Conservation (phyloP, 2,797 vertebrate genomes). For the Gambusia yucatana region DNA sequence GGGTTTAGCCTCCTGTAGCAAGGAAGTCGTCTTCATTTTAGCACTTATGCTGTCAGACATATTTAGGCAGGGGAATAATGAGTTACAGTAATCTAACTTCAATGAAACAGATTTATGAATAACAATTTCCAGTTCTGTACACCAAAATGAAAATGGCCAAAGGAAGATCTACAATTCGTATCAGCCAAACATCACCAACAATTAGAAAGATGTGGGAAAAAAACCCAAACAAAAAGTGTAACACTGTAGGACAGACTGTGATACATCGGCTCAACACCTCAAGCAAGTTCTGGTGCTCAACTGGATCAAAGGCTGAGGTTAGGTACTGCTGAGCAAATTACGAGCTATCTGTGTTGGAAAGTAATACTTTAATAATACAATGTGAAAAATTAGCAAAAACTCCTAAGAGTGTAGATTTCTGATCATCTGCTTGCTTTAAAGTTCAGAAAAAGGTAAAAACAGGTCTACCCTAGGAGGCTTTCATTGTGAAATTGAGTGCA, state of each 20-base stretch:
- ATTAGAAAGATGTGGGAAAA: neutral
- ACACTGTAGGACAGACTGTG: neutral
- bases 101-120: neutral
- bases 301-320: neutral
- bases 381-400: neutral
- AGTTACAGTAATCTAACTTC: neutral
- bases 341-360: neutral
- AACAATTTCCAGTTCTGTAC: neutral
- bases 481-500: constrained; percentile 26
- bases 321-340: neutral
- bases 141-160: neutral
- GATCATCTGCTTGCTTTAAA: no score
- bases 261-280: neutral
- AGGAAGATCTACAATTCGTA: neutral
- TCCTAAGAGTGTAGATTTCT: neutral
- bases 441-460: neutral
- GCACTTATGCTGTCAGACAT: no score
- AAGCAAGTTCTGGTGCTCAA: neutral
- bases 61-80: neutral
- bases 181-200: neutral
- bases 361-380: neutral
- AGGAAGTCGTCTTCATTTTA: no score
- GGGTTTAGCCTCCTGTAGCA: no score
- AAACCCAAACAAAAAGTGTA: neutral
- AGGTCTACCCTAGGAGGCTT: constrained; percentile 5